Percentiles rank a stretch among this genome's conserved stretches.
Conservation (phyloP, 2,888 invertebrate species). For the Mallateleia sp. region DNA sequence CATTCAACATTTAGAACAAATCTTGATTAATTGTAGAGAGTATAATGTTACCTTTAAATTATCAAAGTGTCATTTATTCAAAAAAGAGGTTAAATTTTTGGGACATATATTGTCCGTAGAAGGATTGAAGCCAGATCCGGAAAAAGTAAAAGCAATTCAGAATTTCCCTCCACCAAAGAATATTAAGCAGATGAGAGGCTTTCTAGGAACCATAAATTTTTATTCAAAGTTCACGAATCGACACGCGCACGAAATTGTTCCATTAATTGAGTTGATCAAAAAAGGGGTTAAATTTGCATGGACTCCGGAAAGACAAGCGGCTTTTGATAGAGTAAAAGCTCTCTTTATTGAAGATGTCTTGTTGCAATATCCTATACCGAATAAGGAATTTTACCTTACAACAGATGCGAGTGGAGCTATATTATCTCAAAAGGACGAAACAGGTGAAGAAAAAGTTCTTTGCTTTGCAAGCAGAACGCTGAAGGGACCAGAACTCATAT, state of each 20-base stretch:
- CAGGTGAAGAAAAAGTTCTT: constrained; percentile 56
- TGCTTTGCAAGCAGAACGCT: constrained; percentile 79
- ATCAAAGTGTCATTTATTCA: background rate
- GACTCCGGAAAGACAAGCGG: background rate
- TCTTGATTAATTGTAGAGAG: background rate
- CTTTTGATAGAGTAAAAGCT: no score
- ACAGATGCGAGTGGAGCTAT: constrained; percentile 46
- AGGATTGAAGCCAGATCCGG: background rate
- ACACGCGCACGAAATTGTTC: background rate
- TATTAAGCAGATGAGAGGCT: background rate
- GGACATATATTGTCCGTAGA: background rate
- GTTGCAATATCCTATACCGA: constrained; percentile 1
- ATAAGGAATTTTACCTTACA: background rate
- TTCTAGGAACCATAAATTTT: background rate
- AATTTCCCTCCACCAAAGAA: background rate
- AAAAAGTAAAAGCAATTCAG: background rate
- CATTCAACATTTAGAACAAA: background rate
- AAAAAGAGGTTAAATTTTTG: background rate
- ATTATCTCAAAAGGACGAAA: constrained; percentile 32
- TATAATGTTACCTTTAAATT: background rate
- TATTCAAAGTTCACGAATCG: background rate
- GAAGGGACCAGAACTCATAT: constrained; percentile 72
- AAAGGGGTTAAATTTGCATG: background rate
- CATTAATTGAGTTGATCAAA: background rate
- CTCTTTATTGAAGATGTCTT: background rate